These are phyloP conservation scores for Ochotona curzoniae DNA, from an alignment of 2,113 vertebrate genomes.

Conservation along the genomic window DNA sequence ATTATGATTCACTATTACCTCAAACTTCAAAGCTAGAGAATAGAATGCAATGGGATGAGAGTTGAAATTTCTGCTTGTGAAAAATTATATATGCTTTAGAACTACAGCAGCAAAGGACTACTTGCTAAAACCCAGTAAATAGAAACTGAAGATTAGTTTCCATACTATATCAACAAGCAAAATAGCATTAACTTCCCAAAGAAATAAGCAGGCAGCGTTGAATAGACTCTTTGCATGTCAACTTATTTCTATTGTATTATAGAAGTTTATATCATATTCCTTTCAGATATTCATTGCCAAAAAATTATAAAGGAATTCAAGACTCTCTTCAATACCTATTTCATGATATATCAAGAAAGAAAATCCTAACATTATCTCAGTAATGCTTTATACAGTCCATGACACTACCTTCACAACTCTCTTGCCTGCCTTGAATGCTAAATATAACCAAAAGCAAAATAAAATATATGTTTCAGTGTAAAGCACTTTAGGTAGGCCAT, in stretches of 20 bases:
- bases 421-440: neutral
- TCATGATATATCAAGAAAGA: neutral
- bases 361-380: slow-evolving; percentile 38
- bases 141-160: slow-evolving; percentile 51
- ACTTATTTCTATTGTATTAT: neutral
- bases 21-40: neutral
- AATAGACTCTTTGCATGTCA: neutral
- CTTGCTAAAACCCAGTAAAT: neutral
- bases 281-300: slow-evolving; percentile 10
- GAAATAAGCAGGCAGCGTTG: neutral
- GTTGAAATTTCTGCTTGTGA: neutral
- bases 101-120: neutral
- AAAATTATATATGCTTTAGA: neutral
- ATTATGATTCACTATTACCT: neutral
- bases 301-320: slow-evolving; percentile 8
- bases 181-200: slow-evolving; percentile 14
- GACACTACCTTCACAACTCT: neutral
- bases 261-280: neutral
- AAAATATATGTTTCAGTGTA: neutral
- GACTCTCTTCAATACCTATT: neutral
- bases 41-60: neutral
- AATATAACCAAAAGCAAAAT: neutral
- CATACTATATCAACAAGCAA: neutral
- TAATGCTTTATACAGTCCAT: neutral
- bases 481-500: neutral